These are phyloP conservation scores for Empis livida DNA, from an alignment of 2,888 invertebrate species.

Conservation along the genomic window DNA sequence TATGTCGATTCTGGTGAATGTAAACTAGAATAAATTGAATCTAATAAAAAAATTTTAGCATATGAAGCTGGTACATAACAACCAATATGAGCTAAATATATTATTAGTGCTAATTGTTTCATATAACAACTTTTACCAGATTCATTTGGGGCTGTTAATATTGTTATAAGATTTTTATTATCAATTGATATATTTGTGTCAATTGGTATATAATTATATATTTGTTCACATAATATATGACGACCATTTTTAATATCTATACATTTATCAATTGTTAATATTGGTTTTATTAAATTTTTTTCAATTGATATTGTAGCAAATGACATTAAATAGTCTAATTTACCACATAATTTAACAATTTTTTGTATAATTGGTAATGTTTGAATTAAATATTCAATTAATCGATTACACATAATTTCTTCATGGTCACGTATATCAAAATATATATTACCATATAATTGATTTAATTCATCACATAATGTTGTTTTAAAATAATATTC, in stretches of 20 bases:
- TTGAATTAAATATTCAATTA: conserved; percentile 49
- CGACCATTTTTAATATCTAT: conserved; percentile 27
- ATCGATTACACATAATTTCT: conserved; percentile 57
- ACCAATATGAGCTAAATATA: conserved; percentile 79
- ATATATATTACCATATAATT: conserved; percentile 62
- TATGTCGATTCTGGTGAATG: conserved; percentile 65
- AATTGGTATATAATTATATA: conserved; percentile 10
- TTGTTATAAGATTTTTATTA: conserved; percentile 47
- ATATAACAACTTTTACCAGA: conserved; percentile 88
- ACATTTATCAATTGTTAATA: conserved; percentile 24
- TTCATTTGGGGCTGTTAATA: conserved; percentile 82
- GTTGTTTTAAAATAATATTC: conserved; percentile 33
- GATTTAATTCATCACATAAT: conserved; percentile 51
- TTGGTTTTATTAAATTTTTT: conserved; percentile 29
- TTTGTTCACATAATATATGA: conserved; percentile 11
- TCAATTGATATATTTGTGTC: conserved; percentile 11
- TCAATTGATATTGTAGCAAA: conserved; percentile 31
- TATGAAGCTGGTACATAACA: conserved; percentile 73
- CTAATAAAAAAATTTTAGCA: conserved; percentile 57
- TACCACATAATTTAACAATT: conserved; percentile 43
- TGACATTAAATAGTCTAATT: conserved; percentile 31
- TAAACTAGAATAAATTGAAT: conserved; percentile 63
- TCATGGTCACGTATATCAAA: conserved; percentile 70
- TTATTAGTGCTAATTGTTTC: conserved; percentile 69
- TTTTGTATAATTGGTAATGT: conserved; percentile 46